phyloP scores from a whole-genome alignment of 1,140 invertebrate species.

The Procambarus virginalis region DNA sequence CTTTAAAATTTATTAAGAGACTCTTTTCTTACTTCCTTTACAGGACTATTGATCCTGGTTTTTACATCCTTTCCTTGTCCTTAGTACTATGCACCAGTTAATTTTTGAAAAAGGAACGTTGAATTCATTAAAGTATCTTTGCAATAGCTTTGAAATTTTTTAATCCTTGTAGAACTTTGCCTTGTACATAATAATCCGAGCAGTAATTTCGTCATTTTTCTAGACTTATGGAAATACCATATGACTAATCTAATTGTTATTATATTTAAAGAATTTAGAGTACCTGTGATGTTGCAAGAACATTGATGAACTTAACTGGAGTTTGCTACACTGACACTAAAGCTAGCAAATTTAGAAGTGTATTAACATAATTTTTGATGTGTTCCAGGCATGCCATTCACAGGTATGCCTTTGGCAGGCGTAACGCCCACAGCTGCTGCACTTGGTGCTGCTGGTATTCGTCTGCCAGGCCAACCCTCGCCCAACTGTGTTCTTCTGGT shows the following conservation, averaged over 20 bases:
- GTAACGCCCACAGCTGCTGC: slow-evolving; percentile 79
- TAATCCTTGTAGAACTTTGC: neutral
- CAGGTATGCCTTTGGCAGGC: slow-evolving; percentile 78
- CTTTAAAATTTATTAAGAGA: slow-evolving; percentile 14
- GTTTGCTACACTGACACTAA: neutral
- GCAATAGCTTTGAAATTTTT: slow-evolving; percentile 39
- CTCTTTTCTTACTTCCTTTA: slow-evolving; percentile 20
- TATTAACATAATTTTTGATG: slow-evolving; percentile 40
- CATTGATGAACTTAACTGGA: slow-evolving; percentile 52
- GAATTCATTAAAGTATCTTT: slow-evolving; percentile 50
- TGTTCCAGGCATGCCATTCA: slow-evolving; percentile 70
- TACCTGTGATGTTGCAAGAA: slow-evolving; percentile 40
- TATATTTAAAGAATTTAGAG: slow-evolving; percentile 14
- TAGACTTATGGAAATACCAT: neutral
- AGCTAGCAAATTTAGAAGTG: neutral
- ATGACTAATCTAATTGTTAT: neutral
- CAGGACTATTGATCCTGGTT: slow-evolving; percentile 61
- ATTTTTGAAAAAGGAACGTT: slow-evolving; percentile 46
- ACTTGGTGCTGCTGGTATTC: slow-evolving; percentile 73
- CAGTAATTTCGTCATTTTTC: slow-evolving; percentile 5
- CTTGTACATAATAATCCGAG: neutral
- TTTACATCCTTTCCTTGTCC: slow-evolving; percentile 57
- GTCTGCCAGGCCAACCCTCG: slow-evolving; percentile 73
- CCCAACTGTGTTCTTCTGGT: slow-evolving; percentile 88
- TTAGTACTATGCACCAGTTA: slow-evolving; percentile 65